Evolutionary conservation across 2,888 invertebrate species (phyloP), one percentile per base, ranked within the genome.

Genomic region (Frankliniella fusca): DNA sequence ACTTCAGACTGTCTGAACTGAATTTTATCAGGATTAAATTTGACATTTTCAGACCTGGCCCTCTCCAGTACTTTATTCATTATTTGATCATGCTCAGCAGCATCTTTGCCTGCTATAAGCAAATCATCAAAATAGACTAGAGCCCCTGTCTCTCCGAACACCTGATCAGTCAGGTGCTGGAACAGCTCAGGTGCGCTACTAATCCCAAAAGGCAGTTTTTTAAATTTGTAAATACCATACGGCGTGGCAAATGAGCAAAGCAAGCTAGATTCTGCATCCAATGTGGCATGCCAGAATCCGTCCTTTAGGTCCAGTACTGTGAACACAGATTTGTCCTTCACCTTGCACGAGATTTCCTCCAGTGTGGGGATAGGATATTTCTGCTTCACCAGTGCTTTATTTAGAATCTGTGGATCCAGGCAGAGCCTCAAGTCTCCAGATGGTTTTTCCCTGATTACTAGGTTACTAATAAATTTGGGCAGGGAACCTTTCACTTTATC

Each of bases 321-420:
- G 48, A 84, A 85, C 49, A 82, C 82, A 82, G 82, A 82, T 50
- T 83, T 83, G 27, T 82, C 81, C 12, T 28, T 70, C 18, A 84
- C 65, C 80, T 84, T 80, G 18, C n/a, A n/a, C n/a, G 83, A 81
- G 12, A 84, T 83, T 49, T 85, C 84, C 20, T 85, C 85, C 28
- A 84, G 27, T 0, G 84, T 82, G 3, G 84, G 84, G 15, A 85
- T 82, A 7, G 80, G 84, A 81, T 84, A 81, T 38, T 83, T 82
- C 48, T 85, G 84, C n/a, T 81, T 82, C n/a, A 83, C 28, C 1
- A 85, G 81, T 23, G 83, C 82, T 81, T 83, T 81, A 48, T 86
- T 86, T 2, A 86, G 80, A 10, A 84, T 83, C 50, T 81, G 82
- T 0, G 85, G 84, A 70, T 85, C 85, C 20, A 85, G 76, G 80